Evolutionary conservation across 2,797 vertebrate genomes (phyloP), one percentile per base, ranked within the genome.

Genomic region (Phylloscopus collybita): DNA sequence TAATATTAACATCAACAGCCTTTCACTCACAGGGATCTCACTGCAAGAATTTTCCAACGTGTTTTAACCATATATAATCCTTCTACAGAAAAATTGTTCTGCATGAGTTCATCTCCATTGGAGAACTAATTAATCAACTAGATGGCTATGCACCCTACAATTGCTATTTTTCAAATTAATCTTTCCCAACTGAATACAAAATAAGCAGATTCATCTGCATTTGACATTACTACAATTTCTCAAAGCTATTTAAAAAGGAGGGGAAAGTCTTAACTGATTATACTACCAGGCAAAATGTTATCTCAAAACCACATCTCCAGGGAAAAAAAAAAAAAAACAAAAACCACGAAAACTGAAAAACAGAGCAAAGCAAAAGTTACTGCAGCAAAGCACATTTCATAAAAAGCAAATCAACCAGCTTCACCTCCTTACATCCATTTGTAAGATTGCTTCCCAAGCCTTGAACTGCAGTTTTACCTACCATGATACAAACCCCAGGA

Each of bases 131-230:
- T 59, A 10, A 72, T 79, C 67, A 94, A 7, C 26, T 69, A 74
- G 44, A 78, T 27, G 16, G 36, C 16, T 38, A 66, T 32, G 13
- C 40, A 90, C 16, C n/a, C 84, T 5, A 30, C n/a, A 79, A 72
- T 11, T 70, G 30, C 30, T 81, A 19, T 62, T 96, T 95, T 88
- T 93, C 44, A 70, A 32, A 65, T 60, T 5, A 90, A 47, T 83
- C 20, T 32, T 23, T 84, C 60, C 40, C 59, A 79, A 3, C 38
- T 66, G 51, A 42, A 82, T 84, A 57, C 4, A 54, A 56, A 78
- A 69, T 42, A 86, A 60, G 25, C 32, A 65, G 19, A 73, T 92
- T 89, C 42, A 80, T 36, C 86, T 64, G 51, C 15, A n/a, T 50
- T 59, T 80, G 34, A 74, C 8, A 53, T 62, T 34, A 71, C 11